phyloP scores from a whole-genome alignment of 2,113 vertebrate species.

The Nesogale talazaci region DNA sequence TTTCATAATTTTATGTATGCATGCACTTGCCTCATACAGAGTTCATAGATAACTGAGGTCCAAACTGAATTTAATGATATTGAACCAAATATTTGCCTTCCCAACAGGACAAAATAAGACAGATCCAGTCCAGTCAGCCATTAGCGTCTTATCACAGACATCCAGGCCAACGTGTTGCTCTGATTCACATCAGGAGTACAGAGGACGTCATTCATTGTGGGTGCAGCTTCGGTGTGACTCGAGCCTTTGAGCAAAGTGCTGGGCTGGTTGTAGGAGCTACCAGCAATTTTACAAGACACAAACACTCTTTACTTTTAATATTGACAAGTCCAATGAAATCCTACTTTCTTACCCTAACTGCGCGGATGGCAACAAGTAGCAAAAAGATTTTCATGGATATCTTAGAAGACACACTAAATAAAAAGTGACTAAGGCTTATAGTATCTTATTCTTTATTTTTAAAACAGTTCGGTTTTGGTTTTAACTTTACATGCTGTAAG shows the following conservation, averaged over 20 bases:
- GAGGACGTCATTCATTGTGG: slow-evolving; percentile 71
- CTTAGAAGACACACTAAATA: slow-evolving; percentile 68
- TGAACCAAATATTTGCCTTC: slow-evolving; percentile 65
- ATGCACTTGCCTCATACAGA: neutral
- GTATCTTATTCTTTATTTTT: slow-evolving; percentile 46
- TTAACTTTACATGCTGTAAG: slow-evolving; percentile 20
- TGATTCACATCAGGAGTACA: slow-evolving; percentile 70
- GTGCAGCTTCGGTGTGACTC: slow-evolving; percentile 50
- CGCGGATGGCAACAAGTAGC: slow-evolving; percentile 22
- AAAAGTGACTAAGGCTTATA: slow-evolving; percentile 52
- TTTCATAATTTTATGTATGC: neutral
- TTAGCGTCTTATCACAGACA: slow-evolving; percentile 72
- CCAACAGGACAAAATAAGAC: neutral
- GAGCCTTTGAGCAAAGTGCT: slow-evolving; percentile 59
- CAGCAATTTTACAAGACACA: slow-evolving; percentile 71
- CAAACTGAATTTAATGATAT: neutral
- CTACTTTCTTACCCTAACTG: neutral
- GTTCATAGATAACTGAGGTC: too few species aligned
- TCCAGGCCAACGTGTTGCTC: neutral
- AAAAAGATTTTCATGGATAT: slow-evolving; percentile 71
- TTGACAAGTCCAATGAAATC: slow-evolving; percentile 24
- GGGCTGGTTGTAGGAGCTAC: slow-evolving; percentile 71
- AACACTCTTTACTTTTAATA: slow-evolving; percentile 51
- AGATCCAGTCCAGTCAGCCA: slow-evolving; percentile 59
- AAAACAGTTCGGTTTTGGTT: neutral